Percentiles rank a stretch among this genome's conserved stretches.
These are phyloP conservation scores for Oncorhynchus masou DNA, from an alignment of 2,113 vertebrate genomes.

Conservation along the genomic window DNA sequence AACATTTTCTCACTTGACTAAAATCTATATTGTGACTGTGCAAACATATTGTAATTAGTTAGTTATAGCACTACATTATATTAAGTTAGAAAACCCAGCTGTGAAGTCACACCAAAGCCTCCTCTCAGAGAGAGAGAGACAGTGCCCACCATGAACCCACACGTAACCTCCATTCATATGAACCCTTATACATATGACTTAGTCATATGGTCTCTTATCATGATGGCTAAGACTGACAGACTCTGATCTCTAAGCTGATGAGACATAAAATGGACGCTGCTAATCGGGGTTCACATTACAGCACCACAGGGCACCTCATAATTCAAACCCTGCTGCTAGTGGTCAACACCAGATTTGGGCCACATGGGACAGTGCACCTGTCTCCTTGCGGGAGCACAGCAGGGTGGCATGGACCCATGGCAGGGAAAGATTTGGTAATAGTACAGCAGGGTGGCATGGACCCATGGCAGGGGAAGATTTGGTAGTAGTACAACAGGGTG, in stretches of 20 bases:
- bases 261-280: background rate
- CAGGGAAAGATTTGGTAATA: background rate
- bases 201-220: no score
- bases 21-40: no score
- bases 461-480: no score
- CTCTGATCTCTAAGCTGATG: background rate
- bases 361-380: background rate
- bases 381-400: background rate
- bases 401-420: background rate
- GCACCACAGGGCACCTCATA: background rate
- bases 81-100: background rate
- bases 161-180: no score
- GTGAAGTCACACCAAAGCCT: background rate
- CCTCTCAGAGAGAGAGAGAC: no score
- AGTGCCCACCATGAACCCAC: no score
- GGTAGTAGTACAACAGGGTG: no score
- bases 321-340: constrained; percentile 2
- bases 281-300: constrained; percentile 23
- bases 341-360: background rate
- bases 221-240: background rate
- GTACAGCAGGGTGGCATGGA: background rate
- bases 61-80: background rate
- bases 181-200: no score
- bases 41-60: no score
- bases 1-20: no score